These are phyloP conservation scores for Gephyroberyx darwinii DNA, from an alignment of 2,797 vertebrate species.

Conservation along the genomic window DNA sequence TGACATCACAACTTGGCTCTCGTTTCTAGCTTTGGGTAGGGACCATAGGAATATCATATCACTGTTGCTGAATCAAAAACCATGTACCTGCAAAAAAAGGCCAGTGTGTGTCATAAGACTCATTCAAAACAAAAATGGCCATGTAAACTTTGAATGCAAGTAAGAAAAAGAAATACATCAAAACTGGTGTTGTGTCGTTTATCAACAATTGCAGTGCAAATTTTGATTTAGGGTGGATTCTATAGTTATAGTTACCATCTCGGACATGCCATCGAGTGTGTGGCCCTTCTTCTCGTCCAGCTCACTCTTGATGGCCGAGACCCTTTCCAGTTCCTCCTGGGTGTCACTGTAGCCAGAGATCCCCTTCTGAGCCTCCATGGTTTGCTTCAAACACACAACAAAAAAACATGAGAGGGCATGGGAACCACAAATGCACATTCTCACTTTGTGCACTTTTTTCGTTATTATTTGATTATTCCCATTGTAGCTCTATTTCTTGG, in stretches of 20 bases:
- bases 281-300: constrained; percentile 93
- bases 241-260: constrained; percentile 86
- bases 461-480: no score
- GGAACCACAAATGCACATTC: no score
- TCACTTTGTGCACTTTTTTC: no score
- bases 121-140: neutral
- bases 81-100: no score
- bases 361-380: constrained; percentile 90
- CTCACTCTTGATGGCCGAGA: constrained; percentile 95
- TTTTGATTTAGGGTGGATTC: neutral
- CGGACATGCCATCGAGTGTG: constrained; percentile 94
- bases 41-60: neutral
- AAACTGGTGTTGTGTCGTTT: neutral
- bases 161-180: neutral
- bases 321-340: constrained; percentile 93
- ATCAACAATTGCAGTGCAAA: neutral
- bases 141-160: neutral
- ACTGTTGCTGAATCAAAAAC: neutral
- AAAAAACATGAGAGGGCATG: neutral
- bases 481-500: no score
- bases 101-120: neutral
- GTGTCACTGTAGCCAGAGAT: constrained; percentile 94
- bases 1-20: no score
- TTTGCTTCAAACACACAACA: constrained; percentile 83
- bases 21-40: neutral